Evolutionary conservation across 2,888 invertebrate species (phyloP).

Genomic region (Machimus rusticus): DNA sequence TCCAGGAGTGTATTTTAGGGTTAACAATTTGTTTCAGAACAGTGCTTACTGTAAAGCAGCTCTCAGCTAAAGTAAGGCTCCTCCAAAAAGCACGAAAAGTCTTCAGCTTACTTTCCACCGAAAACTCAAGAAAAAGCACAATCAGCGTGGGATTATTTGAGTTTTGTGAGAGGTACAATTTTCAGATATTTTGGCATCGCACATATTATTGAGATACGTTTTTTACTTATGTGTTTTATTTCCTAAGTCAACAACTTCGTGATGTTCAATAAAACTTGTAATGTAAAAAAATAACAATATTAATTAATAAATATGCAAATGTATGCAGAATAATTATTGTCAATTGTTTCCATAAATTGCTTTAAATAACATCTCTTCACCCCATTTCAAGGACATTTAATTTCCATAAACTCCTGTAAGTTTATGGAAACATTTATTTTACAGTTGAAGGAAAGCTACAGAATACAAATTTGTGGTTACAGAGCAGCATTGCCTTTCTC

Average conservation of each 20-base stretch:
- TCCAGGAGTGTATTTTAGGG: no score
- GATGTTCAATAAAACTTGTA: no score
- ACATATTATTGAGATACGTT: neutral
- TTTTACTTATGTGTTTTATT: neutral
- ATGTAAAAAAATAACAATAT: neutral
- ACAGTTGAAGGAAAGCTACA: neutral
- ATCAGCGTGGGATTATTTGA: neutral
- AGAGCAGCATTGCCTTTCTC: neutral
- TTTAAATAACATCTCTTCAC: neutral
- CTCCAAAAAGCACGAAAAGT: neutral
- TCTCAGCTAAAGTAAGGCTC: neutral
- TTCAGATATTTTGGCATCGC: neutral
- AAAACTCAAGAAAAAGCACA: neutral
- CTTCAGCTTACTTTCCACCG: neutral
- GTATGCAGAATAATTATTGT: neutral
- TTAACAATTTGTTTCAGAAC: neutral
- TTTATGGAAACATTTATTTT: neutral
- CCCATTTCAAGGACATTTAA: neutral
- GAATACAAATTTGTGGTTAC: neutral
- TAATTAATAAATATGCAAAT: neutral
- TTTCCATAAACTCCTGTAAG: neutral
- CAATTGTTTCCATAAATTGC: neutral
- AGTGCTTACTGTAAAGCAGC: neutral
- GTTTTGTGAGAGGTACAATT: neutral
- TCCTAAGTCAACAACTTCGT: neutral